Conservation (phyloP, 2,888 invertebrate genomes). For the Coleophora flavipennella region DNA sequence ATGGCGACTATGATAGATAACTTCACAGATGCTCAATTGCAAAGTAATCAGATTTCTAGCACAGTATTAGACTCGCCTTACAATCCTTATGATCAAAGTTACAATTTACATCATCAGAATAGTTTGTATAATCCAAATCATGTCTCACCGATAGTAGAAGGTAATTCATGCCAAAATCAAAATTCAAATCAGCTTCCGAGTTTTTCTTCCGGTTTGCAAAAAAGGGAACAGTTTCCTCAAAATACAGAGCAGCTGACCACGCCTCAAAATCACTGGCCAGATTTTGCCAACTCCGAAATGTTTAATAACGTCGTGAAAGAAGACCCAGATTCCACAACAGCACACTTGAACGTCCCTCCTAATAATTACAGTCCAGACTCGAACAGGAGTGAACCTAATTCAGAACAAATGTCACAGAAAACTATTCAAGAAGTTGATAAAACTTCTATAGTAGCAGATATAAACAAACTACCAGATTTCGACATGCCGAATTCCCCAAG, state of each 20-base stretch:
- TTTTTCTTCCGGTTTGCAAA: slow-evolving; percentile 53
- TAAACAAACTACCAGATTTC: slow-evolving; percentile 54
- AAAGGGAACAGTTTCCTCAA: slow-evolving; percentile 41
- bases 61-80: slow-evolving; percentile 83
- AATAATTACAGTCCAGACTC: slow-evolving; percentile 69
- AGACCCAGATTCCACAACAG: slow-evolving; percentile 83
- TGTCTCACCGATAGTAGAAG: slow-evolving; percentile 65
- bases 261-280: slow-evolving; percentile 58
- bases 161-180: slow-evolving; percentile 46
- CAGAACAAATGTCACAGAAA: slow-evolving; percentile 45
- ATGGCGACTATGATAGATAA: slow-evolving; percentile 85
- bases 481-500: slow-evolving; percentile 62
- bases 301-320: slow-evolving; percentile 76
- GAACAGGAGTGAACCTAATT: slow-evolving; percentile 62
- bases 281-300: slow-evolving; percentile 54
- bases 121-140: slow-evolving; percentile 72
- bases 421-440: slow-evolving; percentile 39
- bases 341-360: slow-evolving; percentile 59
- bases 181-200: slow-evolving; percentile 60
- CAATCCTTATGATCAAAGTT: slow-evolving; percentile 75
- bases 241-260: slow-evolving; percentile 29
- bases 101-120: slow-evolving; percentile 78
- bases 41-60: slow-evolving; percentile 89
- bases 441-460: slow-evolving; percentile 29
- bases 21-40: slow-evolving; percentile 83